Conservation (phyloP, 2,113 vertebrate genomes). For the Labeo catla region DNA sequence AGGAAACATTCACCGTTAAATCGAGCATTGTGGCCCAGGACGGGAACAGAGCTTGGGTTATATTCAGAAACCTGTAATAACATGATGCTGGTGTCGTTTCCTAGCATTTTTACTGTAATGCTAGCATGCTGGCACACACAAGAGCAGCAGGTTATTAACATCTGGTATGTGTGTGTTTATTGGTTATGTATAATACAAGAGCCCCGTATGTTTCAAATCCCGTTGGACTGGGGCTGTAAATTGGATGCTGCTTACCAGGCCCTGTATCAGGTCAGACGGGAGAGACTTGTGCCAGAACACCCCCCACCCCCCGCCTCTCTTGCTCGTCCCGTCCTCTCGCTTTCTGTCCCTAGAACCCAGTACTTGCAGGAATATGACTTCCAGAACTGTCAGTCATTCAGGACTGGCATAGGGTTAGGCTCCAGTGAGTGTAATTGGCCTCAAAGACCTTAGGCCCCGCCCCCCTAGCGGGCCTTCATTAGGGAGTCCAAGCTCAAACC, state of each 20-base stretch:
- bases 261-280: slow-evolving; percentile 77
- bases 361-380: slow-evolving; percentile 68
- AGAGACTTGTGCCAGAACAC: slow-evolving; percentile 79
- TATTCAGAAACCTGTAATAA: neutral
- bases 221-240: slow-evolving; percentile 88
- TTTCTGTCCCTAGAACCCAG: slow-evolving; percentile 3
- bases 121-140: slow-evolving; percentile 15
- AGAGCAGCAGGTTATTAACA: slow-evolving; percentile 33
- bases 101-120: slow-evolving; percentile 4
- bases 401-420: slow-evolving; percentile 72
- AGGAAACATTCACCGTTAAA: neutral
- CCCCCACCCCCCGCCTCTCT: neutral
- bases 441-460: slow-evolving; percentile 55
- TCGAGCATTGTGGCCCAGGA: neutral
- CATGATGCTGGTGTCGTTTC: neutral
- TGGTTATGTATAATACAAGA: slow-evolving; percentile 97
- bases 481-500: slow-evolving; percentile 85
- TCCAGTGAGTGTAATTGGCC: slow-evolving; percentile 74
- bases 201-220: slow-evolving; percentile 83
- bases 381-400: slow-evolving; percentile 84
- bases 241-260: slow-evolving; percentile 87
- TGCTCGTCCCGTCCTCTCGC: neutral
- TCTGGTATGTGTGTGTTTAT: slow-evolving; percentile 80
- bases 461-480: slow-evolving; percentile 85
- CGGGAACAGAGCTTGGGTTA: neutral